Evolutionary conservation across 2,797 vertebrate species (phyloP).

Genomic region (Zenarchopterus dispar): DNA sequence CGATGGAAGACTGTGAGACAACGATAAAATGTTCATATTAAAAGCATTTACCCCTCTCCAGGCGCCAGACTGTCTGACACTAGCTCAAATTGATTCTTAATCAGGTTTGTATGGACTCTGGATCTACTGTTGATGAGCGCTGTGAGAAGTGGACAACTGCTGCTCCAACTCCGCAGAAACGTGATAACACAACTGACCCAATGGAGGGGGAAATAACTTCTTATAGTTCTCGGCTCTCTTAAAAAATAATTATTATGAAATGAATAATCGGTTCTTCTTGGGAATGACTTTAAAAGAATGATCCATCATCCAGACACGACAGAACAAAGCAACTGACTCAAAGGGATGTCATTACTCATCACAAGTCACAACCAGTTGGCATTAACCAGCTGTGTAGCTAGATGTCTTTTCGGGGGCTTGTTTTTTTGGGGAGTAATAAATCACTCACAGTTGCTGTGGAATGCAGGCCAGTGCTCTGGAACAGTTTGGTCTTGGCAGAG

Average conservation of each 20-base stretch:
- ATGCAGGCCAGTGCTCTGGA: constrained; percentile 73
- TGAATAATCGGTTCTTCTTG: constrained; percentile 71
- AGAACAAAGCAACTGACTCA: constrained; percentile 82
- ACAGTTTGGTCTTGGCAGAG: constrained; percentile 79
- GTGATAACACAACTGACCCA: constrained; percentile 68
- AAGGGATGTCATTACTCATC: constrained; percentile 84
- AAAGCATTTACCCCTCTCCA: constrained; percentile 84
- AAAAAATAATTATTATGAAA: constrained; percentile 59
- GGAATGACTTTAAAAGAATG: constrained; percentile 68
- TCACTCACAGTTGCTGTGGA: constrained; percentile 77
- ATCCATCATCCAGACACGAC: constrained; percentile 79
- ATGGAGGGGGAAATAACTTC: constrained; percentile 45
- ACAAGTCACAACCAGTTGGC: constrained; percentile 82
- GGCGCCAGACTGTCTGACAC: constrained; percentile 87
- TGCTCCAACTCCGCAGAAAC: constrained; percentile 66
- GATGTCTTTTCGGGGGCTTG: constrained; percentile 79
- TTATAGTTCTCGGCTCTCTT: constrained; percentile 25
- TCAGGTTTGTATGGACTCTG: constrained; percentile 85
- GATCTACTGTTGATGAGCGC: constrained; percentile 80
- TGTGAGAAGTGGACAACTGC: constrained; percentile 75
- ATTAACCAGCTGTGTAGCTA: constrained; percentile 83
- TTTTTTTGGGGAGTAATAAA: constrained; percentile 77
- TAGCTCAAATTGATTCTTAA: constrained; percentile 87
- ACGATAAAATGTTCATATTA: constrained; percentile 85
- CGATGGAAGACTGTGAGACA: constrained; percentile 80